phyloP scores from a whole-genome alignment of 2,113 vertebrate species.

The Mola mola region DNA sequence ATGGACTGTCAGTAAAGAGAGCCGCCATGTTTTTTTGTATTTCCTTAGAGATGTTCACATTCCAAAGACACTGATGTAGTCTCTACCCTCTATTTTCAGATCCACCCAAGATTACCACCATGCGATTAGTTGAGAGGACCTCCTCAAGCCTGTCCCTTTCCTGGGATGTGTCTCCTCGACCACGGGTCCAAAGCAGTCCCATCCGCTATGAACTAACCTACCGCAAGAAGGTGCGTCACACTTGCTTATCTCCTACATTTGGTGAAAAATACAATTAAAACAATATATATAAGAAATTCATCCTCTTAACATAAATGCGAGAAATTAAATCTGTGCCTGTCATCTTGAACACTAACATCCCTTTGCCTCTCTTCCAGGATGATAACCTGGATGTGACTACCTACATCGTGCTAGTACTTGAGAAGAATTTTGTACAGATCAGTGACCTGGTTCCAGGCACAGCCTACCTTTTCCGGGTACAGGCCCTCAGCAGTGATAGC shows the following conservation, averaged over 20 bases:
- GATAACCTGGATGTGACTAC: slow-evolving; percentile 85
- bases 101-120: slow-evolving; percentile 86
- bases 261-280: too few relatives aligned
- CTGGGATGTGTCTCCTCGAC: slow-evolving; percentile 85
- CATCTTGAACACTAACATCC: not conserved
- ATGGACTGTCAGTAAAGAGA: slow-evolving; percentile 1
- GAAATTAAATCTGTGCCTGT: not conserved
- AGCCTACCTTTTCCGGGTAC: slow-evolving; percentile 88
- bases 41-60: not conserved
- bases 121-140: slow-evolving; percentile 84
- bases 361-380: slow-evolving; percentile 53
- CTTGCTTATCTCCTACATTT: not conserved
- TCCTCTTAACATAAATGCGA: not conserved
- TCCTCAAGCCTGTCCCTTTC: slow-evolving; percentile 86
- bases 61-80: not conserved
- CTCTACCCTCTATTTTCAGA: slow-evolving; percentile 74
- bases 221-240: slow-evolving; percentile 87
- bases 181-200: slow-evolving; percentile 73
- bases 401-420: slow-evolving; percentile 87
- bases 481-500: slow-evolving; percentile 84
- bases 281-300: not conserved
- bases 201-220: slow-evolving; percentile 92
- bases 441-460: slow-evolving; percentile 85
- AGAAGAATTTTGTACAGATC: slow-evolving; percentile 86
- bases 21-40: not conserved